A percentile compares a stretch with the other conserved stretches of the same genome.
Evolutionary conservation across 2,888 invertebrate species (phyloP).

Genomic region (Rapana venosa): DNA sequence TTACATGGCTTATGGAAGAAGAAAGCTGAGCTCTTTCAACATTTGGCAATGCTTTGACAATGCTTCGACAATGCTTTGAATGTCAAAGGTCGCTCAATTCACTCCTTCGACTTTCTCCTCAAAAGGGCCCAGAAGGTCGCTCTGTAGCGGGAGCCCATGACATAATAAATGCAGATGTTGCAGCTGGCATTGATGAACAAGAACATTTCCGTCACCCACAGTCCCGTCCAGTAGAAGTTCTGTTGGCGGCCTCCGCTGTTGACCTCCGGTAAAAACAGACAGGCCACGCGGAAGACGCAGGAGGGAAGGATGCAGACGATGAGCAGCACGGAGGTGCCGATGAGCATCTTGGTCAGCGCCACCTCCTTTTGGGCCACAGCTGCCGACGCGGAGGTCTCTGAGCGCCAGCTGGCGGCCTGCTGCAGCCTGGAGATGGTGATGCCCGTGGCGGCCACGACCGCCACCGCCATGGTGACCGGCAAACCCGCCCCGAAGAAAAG

Average conservation of each 20-base stretch:
- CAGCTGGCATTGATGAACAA: not conserved
- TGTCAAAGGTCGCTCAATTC: too few species aligned
- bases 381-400: not conserved
- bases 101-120: not conserved
- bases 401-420: not conserved
- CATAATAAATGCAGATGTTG: constrained; percentile 21
- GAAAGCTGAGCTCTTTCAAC: too few species aligned
- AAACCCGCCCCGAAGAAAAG: not conserved
- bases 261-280: not conserved
- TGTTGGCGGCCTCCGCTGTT: not conserved
- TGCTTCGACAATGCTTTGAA: too few species aligned
- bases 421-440: not conserved
- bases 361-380: not conserved
- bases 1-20: too few species aligned
- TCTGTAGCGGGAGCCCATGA: constrained; percentile 6
- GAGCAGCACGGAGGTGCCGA: not conserved
- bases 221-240: not conserved
- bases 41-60: too few species aligned
- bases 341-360: constrained; percentile 26
- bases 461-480: not conserved
- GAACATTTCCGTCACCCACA: not conserved
- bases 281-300: not conserved
- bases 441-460: not conserved
- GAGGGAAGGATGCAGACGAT: not conserved
- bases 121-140: not conserved